Evolutionary conservation across 1,140 invertebrate genomes (phyloP).

Genomic region (Dendroctonus ponderosae): DNA sequence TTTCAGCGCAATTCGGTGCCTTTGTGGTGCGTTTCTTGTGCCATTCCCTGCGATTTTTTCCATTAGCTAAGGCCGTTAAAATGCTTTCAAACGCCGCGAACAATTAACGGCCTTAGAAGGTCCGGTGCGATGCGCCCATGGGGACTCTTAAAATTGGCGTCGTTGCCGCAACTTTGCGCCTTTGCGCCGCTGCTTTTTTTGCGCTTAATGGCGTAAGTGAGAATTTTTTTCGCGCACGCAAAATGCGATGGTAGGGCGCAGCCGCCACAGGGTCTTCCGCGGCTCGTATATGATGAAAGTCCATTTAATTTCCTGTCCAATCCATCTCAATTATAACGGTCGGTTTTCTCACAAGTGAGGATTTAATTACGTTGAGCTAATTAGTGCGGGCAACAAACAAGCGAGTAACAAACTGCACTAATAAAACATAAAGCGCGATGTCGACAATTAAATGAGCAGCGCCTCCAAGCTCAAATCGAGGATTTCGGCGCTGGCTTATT

Average conservation of each 20-base stretch:
- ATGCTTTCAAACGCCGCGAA: no score
- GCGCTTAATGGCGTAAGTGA: neutral
- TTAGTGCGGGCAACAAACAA: conserved; percentile 1
- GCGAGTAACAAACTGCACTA: neutral
- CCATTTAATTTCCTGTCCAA: conserved; percentile 9
- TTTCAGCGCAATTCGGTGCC: no score
- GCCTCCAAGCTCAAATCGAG: neutral
- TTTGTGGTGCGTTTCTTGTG: no score
- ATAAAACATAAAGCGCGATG: conserved; percentile 4
- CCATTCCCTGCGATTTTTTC: no score
- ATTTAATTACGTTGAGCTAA: conserved; percentile 12
- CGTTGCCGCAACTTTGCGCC: neutral
- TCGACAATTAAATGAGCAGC: neutral
- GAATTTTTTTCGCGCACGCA: neutral
- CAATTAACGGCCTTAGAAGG: no score
- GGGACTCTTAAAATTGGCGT: neutral
- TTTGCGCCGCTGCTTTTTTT: neutral
- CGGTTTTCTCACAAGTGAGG: conserved; percentile 4
- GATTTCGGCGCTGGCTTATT: neutral
- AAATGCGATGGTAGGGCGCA: neutral
- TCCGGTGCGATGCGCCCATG: no score
- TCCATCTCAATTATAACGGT: conserved; percentile 11
- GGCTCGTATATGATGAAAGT: neutral
- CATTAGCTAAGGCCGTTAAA: no score
- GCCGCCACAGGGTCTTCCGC: neutral